Percentiles rank a stretch among this genome's conserved stretches.
phyloP scores from a whole-genome alignment of 1,140 invertebrate genomes.

The Halictus rubicundus region DNA sequence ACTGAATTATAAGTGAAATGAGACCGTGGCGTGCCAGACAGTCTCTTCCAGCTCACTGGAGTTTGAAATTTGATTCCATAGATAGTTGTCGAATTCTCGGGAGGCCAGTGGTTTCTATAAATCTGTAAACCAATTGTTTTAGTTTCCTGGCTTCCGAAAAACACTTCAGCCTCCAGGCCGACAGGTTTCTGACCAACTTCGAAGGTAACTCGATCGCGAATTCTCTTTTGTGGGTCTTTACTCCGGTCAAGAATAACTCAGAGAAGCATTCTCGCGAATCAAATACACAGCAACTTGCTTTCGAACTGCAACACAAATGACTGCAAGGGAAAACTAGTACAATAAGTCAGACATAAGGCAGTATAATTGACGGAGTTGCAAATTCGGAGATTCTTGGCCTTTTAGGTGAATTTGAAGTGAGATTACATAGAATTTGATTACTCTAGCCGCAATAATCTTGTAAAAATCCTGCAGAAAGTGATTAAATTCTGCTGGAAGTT shows the following conservation, averaged over 20 bases:
- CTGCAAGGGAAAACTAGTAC: neutral
- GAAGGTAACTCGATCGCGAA: constrained; percentile 23
- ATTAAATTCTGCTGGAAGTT: too few species aligned
- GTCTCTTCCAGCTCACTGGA: neutral
- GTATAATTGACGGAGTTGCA: too few species aligned
- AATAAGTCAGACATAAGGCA: too few species aligned
- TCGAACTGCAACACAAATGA: too few species aligned
- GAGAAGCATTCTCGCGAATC: too few species aligned
- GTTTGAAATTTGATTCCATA: neutral
- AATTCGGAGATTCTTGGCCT: too few species aligned
- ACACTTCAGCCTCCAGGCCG: neutral
- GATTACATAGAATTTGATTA: too few species aligned
- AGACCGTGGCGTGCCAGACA: neutral
- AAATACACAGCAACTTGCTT: too few species aligned
- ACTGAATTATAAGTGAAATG: constrained; percentile 6
- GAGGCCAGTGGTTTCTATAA: constrained; percentile 30
- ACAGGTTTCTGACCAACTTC: neutral
- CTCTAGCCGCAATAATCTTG: too few species aligned
- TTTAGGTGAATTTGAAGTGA: too few species aligned
- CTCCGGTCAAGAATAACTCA: neutral
- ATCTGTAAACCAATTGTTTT: constrained; percentile 48
- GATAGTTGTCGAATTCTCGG: constrained; percentile 44
- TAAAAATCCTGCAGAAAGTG: too few species aligned
- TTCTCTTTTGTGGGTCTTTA: constrained; percentile 7
- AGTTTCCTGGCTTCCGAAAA: constrained; percentile 34